Evolutionary conservation across 1,140 invertebrate species (phyloP).

Genomic region (Zeugodacus cucurbitae): DNA sequence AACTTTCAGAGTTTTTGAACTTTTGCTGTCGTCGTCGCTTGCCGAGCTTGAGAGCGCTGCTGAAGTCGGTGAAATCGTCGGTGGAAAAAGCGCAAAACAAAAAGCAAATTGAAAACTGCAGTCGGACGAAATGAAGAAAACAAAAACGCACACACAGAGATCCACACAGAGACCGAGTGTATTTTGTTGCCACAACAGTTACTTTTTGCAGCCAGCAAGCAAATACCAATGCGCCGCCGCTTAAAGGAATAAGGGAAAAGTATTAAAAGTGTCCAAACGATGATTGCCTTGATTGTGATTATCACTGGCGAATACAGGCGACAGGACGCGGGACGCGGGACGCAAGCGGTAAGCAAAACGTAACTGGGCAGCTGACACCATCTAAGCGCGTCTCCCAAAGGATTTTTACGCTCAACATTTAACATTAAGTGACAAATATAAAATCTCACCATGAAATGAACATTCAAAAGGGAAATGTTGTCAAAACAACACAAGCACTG

Average conservation of each 20-base stretch:
- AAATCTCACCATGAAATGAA: neutral
- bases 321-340: too few relatives aligned
- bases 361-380: neutral
- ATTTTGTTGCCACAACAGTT: neutral
- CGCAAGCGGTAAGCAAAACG: neutral
- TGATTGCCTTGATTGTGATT: slow-evolving; percentile 37
- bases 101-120: slow-evolving; percentile 27
- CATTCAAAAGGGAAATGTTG: neutral
- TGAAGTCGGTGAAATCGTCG: neutral
- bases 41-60: neutral
- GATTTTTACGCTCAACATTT: slow-evolving; percentile 8
- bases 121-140: neutral
- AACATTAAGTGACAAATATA: slow-evolving; percentile 23
- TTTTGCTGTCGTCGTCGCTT: slow-evolving; percentile 5
- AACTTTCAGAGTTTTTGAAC: slow-evolving; percentile 39
- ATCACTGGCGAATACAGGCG: slow-evolving; percentile 3
- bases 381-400: neutral
- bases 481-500: too few relatives aligned
- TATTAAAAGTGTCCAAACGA: slow-evolving; percentile 40
- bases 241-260: slow-evolving; percentile 28
- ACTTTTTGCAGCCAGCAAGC: neutral
- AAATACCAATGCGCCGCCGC: slow-evolving; percentile 23
- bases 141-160: neutral
- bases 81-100: neutral
- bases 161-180: neutral